Evolutionary conservation across 2,113 vertebrate genomes (phyloP), one percentile per base, ranked within the genome.

Genomic region (Lycaon pictus): DNA sequence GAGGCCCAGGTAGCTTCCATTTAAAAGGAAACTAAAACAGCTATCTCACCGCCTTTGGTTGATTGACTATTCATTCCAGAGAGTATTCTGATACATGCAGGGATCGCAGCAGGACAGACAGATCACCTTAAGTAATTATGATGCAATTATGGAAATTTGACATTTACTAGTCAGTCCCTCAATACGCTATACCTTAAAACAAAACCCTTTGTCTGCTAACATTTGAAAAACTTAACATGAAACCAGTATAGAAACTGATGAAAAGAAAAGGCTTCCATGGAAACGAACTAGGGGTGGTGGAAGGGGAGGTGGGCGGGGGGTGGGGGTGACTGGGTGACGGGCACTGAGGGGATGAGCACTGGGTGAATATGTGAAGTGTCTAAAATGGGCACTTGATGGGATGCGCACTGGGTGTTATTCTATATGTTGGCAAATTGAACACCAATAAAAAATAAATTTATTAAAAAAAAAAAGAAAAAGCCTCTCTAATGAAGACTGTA

Each of bases 111-210:
- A 76, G 43, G 20, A 10, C 16, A 67, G 74, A 72, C 0, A 37
- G 69, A 32, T 67, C 63, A 77, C 71, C 76, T 84, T 81, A 97
- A 88, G 19, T 79, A 81, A 76, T 43, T 74, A 85, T 13, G 77
- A 48, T n/a, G 2, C 35, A 77, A 79, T 43, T 63, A 80, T 51
- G 13, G 69, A 62, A 16, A 94, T 71, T 53, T 77, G 17, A 60
- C 7, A 79, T 22, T 69, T 43, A 43, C 43, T 43, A 43, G 7
- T 43, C 25, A 51, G 91, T 82, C 69, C 35, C 67, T 55, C 93
- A 48, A 67, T 88, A 87, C 74, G 55, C n/a, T 67, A 74, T 67
- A 74, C 67, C 32, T 95, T 65, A 56, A 82, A 96, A 87, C 35
- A 55, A 92, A 93, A 48, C n/a, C 32, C 16, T 22, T 80, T 88